These are phyloP conservation scores for Catharus bicknelli DNA, from an alignment of 2,113 vertebrate species.

Conservation along the genomic window DNA sequence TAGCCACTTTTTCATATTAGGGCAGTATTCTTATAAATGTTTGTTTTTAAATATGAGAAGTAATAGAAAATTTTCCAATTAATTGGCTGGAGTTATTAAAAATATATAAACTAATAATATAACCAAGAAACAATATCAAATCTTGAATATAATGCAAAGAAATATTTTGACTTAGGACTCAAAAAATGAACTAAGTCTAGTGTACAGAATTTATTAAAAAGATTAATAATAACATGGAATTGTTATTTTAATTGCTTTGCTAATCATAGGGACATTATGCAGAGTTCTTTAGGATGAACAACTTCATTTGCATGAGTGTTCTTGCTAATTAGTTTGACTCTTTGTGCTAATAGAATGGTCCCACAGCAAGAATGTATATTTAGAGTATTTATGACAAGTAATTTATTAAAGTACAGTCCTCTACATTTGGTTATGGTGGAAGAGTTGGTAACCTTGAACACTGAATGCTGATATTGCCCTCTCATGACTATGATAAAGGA, in stretches of 20 bases:
- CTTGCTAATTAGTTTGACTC: conserved; percentile 53
- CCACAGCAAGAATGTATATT: background rate
- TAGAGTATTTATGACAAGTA: background rate
- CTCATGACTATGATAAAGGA: background rate
- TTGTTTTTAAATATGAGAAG: background rate
- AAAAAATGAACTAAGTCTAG: conserved; percentile 32
- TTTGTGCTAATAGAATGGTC: conserved; percentile 33
- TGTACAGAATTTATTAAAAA: conserved; percentile 37
- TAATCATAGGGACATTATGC: conserved; percentile 36
- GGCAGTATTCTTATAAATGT: background rate
- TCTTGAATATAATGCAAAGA: background rate
- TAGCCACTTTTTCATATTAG: background rate
- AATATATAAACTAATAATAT: background rate
- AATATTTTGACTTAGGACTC: conserved; percentile 19
- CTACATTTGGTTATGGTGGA: background rate
- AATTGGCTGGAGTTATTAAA: background rate
- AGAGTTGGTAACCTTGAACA: background rate
- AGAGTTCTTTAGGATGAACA: conserved; percentile 57
- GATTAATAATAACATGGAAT: conserved; percentile 45
- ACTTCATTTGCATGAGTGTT: conserved; percentile 46
- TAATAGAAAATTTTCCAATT: background rate
- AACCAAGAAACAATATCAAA: background rate
- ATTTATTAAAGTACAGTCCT: background rate
- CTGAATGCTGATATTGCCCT: background rate
- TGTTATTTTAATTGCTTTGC: conserved; percentile 54